Evolutionary conservation across 2,888 invertebrate genomes (phyloP), one percentile per base, ranked within the genome.

Genomic region (Anthophora plumipes): DNA sequence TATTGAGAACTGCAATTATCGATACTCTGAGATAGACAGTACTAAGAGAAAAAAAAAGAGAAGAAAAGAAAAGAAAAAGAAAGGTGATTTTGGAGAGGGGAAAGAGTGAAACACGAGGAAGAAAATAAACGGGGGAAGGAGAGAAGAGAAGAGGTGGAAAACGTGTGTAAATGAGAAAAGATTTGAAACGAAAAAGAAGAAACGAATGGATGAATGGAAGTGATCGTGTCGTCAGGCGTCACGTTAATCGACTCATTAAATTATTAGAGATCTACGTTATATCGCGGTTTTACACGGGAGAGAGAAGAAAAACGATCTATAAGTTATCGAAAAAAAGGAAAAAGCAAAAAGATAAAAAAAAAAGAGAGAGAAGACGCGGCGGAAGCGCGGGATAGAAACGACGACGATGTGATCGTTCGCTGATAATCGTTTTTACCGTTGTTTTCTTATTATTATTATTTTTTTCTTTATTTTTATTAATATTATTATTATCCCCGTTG

Each of bases 1-100:
- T 91, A 92, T 91, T 89, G 88, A 90, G 88, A 89, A 90, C 89
- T 90, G 90, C 91, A 91, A 91, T 91, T 91, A 91, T 91, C 90
- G 90, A 91, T 91, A 91, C 91, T 91, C 91, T 86, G 89, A 90
- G 89, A 87, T 89, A 89, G 90, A 87, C 89, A 89, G 90, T 91
- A 90, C 89, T 88, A 85, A 89, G 83, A 31, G 43, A 11, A 37
- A 75, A 61, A 54, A 43, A 22, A 39, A 46, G 11, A 54, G n/a
- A 60, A 60, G 54, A 6, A 3, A 55, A 22, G 39, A n/a, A 14
- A 46, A 31, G 39, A 22, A 55, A 59, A 50, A 69, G 50, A 48
- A 67, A 37, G 61, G n/a, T n/a, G n/a, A n/a, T n/a, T n/a, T n/a
- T n/a, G n/a, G n/a, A n/a, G n/a, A n/a, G n/a, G n/a, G n/a, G n/a